Base-by-base conservation (phyloP, 2,888 invertebrate genomes). In the Drosophila formosana region DNA sequence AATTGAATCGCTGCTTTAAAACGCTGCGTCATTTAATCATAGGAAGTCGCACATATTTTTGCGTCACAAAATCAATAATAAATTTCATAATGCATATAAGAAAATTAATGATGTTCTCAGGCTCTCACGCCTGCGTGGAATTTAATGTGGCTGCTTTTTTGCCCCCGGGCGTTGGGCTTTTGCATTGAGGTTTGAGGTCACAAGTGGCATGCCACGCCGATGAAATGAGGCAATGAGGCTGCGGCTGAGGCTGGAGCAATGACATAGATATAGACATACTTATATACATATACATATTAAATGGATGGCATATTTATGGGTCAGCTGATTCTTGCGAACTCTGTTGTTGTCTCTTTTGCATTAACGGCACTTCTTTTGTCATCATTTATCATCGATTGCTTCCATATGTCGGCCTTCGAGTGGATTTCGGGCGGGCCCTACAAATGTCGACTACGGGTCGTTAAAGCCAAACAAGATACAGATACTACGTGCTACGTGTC, bases 341-440 rank as follows among this genome's bases (percentile, higher is more conserved):
- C 60, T 51, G 37, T 53, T 57, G 34, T 56, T 47, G 26, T 58
- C 51, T 56, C 51, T 63, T 58, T 66, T 79, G 82, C 75, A 75
- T 76, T 85, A 76, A 76, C 62, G 66, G 70, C 66, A 73, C 60
- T 81, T 75, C 51, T 80, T 75, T 68, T 75, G 77, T 79, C 79
- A 79, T 83, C 88, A 85, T 88, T 88, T 85, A 82, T 82, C 82
- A 82, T 78, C 81, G 84, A 80, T 81, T 66, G 75, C 72, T 58
- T 61, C 71, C 82, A 87, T 87, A 85, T 78, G 85, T 51, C 76
- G 66, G 57, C 62, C 71, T 82, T 76, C 76, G 76, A 82, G 88
- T 78, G 85, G 68, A 60, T 74, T 49, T 67, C 37, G 37, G 63
- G 47, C 37, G 37, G 63, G 47, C 66, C 60, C 57, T 8, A 60